Percentiles rank a stretch among this genome's conserved stretches.
These are phyloP conservation scores for Drosophila prosaltans DNA, from an alignment of 1,140 invertebrate species.

Conservation along the genomic window DNA sequence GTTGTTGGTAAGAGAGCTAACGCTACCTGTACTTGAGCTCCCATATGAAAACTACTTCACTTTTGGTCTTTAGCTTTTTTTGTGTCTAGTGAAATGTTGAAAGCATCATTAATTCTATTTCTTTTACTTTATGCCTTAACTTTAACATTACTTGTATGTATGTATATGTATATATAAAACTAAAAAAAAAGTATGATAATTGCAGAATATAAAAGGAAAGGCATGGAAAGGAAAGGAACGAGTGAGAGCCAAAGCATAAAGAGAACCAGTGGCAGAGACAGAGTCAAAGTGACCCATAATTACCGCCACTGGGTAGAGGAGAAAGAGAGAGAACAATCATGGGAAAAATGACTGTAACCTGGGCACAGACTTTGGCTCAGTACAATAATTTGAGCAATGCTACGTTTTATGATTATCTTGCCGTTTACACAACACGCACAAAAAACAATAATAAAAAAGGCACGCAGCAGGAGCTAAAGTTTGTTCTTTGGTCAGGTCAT, in stretches of 20 bases:
- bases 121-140: constrained; percentile 34
- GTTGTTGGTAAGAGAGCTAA: constrained; percentile 13
- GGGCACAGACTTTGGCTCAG: constrained; percentile 41
- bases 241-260: constrained; percentile 18
- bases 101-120: constrained; percentile 74
- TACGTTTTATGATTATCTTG: constrained; percentile 76
- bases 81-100: constrained; percentile 77
- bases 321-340: constrained; percentile 61
- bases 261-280: constrained; percentile 25
- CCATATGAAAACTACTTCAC: constrained; percentile 27
- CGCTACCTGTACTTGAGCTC: constrained; percentile 35
- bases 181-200: constrained; percentile 58
- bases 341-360: constrained; percentile 65
- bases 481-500: constrained; percentile 26
- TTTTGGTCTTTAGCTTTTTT: constrained; percentile 37
- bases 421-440: constrained; percentile 72
- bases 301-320: constrained; percentile 49
- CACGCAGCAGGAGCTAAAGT: constrained; percentile 28
- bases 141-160: constrained; percentile 50
- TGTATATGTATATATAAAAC: not conserved
- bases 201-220: constrained; percentile 50
- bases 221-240: constrained; percentile 21
- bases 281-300: constrained; percentile 70
- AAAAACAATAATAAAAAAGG: constrained; percentile 10
- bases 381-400: constrained; percentile 78